phyloP scores from a whole-genome alignment of 1,140 invertebrate genomes.

The Meteorus sp. region DNA sequence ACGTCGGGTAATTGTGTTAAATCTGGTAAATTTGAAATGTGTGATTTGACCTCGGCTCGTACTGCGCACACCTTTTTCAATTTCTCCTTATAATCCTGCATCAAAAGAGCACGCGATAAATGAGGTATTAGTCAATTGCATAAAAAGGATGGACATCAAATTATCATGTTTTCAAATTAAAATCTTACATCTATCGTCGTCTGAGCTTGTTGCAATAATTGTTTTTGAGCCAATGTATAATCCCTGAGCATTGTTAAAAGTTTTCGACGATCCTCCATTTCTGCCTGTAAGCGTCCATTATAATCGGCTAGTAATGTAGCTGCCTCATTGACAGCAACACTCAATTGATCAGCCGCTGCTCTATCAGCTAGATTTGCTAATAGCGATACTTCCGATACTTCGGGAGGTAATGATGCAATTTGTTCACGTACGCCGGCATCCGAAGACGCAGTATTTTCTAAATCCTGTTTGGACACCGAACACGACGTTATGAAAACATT shows the following conservation, averaged over 20 bases:
- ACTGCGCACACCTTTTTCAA: slow-evolving; percentile 82
- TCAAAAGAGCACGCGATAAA: too few relatives aligned
- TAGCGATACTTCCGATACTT: slow-evolving; percentile 89
- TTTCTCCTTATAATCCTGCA: slow-evolving; percentile 85
- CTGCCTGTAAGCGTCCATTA: slow-evolving; percentile 80
- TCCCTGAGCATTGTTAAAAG: slow-evolving; percentile 84
- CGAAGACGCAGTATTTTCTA: slow-evolving; percentile 92
- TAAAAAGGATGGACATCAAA: too few relatives aligned
- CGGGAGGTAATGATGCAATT: slow-evolving; percentile 89
- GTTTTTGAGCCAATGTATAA: slow-evolving; percentile 82
- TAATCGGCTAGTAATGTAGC: slow-evolving; percentile 84
- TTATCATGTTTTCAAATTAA: too few relatives aligned
- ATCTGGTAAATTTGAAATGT: slow-evolving; percentile 91
- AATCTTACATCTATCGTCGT: slow-evolving; percentile 76
- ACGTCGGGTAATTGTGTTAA: slow-evolving; percentile 87
- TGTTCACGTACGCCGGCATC: slow-evolving; percentile 90
- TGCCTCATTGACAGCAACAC: slow-evolving; percentile 82
- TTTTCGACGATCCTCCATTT: slow-evolving; percentile 85
- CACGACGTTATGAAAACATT: neutral
- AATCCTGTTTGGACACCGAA: slow-evolving; percentile 65
- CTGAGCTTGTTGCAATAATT: slow-evolving; percentile 82
- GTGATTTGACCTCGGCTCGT: slow-evolving; percentile 84
- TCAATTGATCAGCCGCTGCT: slow-evolving; percentile 71
- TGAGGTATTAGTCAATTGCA: too few relatives aligned
- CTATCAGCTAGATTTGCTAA: slow-evolving; percentile 81